These are phyloP conservation scores for Meiosimyza decipiens DNA, from an alignment of 2,888 invertebrate species.

Conservation along the genomic window DNA sequence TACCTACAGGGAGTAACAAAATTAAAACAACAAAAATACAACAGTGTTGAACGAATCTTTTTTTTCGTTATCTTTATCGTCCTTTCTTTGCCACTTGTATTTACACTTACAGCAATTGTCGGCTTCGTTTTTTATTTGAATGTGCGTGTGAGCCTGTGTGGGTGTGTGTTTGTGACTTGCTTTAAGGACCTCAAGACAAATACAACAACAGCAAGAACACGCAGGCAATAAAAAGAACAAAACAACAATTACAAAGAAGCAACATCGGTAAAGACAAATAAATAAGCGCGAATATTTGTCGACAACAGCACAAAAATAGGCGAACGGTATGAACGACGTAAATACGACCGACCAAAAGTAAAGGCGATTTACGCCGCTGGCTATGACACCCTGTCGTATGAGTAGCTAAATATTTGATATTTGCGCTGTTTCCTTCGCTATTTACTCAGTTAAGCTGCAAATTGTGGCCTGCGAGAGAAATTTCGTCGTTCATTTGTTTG, in stretches of 20 bases:
- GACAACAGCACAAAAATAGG: not conserved
- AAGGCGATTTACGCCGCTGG: not conserved
- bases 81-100: slow-evolving; percentile 10
- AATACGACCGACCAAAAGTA: too few species aligned
- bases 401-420: slow-evolving; percentile 35
- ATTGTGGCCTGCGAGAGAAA: not conserved
- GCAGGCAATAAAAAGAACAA: slow-evolving; percentile 3
- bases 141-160: slow-evolving; percentile 7
- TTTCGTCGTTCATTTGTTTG: too few species aligned
- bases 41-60: too few species aligned
- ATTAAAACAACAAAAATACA: not conserved
- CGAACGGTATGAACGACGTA: too few species aligned
- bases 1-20: not conserved
- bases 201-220: slow-evolving; percentile 19
- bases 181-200: slow-evolving; percentile 24
- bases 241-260: slow-evolving; percentile 16
- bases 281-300: slow-evolving; percentile 28
- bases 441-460: slow-evolving; percentile 7
- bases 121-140: slow-evolving; percentile 24
- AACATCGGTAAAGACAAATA: slow-evolving; percentile 21
- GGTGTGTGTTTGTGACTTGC: slow-evolving; percentile 22
- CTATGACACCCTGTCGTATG: slow-evolving; percentile 31
- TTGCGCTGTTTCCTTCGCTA: slow-evolving; percentile 10
- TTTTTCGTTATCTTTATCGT: not conserved
- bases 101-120: slow-evolving; percentile 17